Base-by-base conservation (phyloP, 2,888 invertebrate genomes). In the Anagyrus pseudococci region DNA sequence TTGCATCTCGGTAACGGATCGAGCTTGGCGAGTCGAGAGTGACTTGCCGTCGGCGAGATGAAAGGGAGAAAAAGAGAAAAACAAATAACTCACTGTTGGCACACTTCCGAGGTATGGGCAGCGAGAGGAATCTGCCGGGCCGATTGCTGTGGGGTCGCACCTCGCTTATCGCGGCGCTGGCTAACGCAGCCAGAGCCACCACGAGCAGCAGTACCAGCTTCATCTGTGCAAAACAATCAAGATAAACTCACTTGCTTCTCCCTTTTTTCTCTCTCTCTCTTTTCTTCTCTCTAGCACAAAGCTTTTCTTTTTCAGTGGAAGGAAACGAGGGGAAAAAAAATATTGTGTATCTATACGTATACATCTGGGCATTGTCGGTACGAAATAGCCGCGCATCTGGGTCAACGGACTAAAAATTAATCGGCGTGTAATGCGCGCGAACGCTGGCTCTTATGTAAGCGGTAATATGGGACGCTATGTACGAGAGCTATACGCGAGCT, bases 101-200 rank as follows among this genome's bases (percentile, higher is more conserved):
- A 82, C 94, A 94, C 84, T 94, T 94, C 78, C 90, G 86, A 66
- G 93, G 86, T 67, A 87, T 85, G 48, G 94, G 94, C 71, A 94
- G 86, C 53, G 93, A 89, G 69, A 94, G 85, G 84, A 94, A 93
- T 74, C 94, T 85, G 76, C 93, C 93, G 15, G 93, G 92, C 78
- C 91, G 88, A 75, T 87, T 88, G 65, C 87, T 85, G 76, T 89
- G 89, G 68, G 89, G 89, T 71, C 85, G 81, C 58, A 84, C 84
- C 60, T 79, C 75, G 73, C 75, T 80, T 68, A 82, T 72, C 58
- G 78, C 79, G 72, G 86, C 87, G 72, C 88, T 82, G 70, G 87
- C 84, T 71, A 85, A 85, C 60, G 69, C 48, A 59, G 68, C 72
- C 43, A 64, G 55, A 57, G 57, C 62, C 76, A 87, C 81, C 72